Conservation (phyloP, 2,888 invertebrate genomes). For the Polyploca ridens region DNA sequence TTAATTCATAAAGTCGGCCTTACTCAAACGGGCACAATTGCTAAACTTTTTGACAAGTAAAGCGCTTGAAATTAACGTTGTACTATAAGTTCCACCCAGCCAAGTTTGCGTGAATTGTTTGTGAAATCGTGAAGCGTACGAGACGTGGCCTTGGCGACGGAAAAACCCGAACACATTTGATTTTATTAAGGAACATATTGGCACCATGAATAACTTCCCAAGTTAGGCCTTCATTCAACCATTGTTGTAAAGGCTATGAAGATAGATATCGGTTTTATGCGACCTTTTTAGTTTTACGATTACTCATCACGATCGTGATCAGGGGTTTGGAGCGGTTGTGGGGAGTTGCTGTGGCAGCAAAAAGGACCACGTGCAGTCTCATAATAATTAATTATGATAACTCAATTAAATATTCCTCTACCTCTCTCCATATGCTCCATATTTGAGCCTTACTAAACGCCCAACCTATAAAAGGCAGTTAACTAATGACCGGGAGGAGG, state of each 20-base stretch:
- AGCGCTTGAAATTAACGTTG: slow-evolving; percentile 61
- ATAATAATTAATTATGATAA: neutral
- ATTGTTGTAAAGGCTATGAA: neutral
- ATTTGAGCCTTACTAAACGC: neutral
- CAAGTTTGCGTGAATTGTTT: slow-evolving; percentile 41
- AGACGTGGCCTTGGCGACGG: slow-evolving; percentile 21
- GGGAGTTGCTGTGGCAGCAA: too few species aligned
- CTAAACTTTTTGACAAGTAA: slow-evolving; percentile 70
- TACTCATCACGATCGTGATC: too few species aligned
- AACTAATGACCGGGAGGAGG: slow-evolving; percentile 43
- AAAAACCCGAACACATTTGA: slow-evolving; percentile 21
- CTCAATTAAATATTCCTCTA: neutral
- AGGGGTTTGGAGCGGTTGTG: too few species aligned
- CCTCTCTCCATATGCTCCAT: neutral
- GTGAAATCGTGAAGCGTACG: slow-evolving; percentile 24
- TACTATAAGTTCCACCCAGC: slow-evolving; percentile 43
- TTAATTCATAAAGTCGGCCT: slow-evolving; percentile 62
- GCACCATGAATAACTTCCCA: neutral
- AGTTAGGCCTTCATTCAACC: neutral
- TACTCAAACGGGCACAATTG: slow-evolving; percentile 60
- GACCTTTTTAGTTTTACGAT: neutral
- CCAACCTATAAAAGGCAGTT: slow-evolving; percentile 29
- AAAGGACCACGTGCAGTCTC: too few species aligned
- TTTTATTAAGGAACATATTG: neutral
- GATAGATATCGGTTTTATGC: neutral